Evolutionary conservation across 2,888 invertebrate genomes (phyloP).

Genomic region (Ectobius pallidus): DNA sequence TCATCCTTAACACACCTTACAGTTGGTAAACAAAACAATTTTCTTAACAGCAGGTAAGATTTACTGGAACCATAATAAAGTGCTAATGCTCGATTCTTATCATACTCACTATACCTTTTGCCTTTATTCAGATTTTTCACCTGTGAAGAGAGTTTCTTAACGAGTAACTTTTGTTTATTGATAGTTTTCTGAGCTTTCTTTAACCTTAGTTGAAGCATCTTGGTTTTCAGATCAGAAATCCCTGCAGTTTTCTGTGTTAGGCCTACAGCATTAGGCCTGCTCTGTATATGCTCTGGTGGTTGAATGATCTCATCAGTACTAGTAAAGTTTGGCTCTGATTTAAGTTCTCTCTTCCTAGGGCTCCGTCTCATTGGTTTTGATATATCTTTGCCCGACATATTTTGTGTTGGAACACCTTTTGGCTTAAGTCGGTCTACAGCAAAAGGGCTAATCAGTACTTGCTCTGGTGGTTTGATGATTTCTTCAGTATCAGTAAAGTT

Average conservation of each 20-base stretch:
- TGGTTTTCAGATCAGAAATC: neutral
- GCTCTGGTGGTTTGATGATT: no score
- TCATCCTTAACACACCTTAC: neutral
- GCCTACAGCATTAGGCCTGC: neutral
- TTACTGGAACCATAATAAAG: neutral
- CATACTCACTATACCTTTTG: neutral
- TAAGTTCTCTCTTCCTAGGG: no score
- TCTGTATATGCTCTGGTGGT: neutral
- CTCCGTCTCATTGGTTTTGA: no score
- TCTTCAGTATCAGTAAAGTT: no score
- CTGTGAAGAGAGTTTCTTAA: neutral
- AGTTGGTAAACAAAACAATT: neutral
- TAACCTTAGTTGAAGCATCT: neutral
- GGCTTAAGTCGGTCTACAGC: no score
- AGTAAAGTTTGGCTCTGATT: no score
- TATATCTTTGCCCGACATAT: no score
- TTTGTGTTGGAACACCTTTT: no score
- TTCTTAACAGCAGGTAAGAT: neutral
- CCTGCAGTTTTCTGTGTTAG: neutral
- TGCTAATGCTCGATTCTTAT: neutral
- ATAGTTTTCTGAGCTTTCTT: neutral
- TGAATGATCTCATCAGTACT: no score
- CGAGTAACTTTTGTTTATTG: neutral
- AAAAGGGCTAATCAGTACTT: no score
- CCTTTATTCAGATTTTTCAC: neutral